These are phyloP conservation scores for Regulus satrapa DNA, from an alignment of 2,113 vertebrate species.

Conservation along the genomic window DNA sequence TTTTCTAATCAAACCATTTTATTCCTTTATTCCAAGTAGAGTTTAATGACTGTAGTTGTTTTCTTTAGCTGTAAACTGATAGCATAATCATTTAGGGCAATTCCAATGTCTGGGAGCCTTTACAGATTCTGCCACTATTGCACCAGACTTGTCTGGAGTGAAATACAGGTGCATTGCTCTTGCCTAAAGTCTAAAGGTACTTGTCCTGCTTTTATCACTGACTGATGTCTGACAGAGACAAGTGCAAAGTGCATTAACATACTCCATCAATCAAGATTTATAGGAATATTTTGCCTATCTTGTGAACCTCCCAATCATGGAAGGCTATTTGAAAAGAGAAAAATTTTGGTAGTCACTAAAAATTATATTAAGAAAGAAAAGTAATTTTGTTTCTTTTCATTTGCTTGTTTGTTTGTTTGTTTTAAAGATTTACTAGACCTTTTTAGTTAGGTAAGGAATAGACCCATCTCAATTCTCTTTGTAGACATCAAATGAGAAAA, in stretches of 20 bases:
- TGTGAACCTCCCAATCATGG: rapidly evolving
- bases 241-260: neutral
- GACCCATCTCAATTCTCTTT: neutral
- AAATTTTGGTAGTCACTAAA: neutral
- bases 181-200: neutral
- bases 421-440: neutral
- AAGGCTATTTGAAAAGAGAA: neutral
- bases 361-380: neutral
- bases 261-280: neutral
- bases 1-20: neutral
- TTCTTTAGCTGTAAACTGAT: neutral
- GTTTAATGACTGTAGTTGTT: neutral
- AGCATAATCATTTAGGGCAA: neutral
- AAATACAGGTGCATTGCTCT: neutral
- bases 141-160: neutral
- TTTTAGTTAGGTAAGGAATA: neutral
- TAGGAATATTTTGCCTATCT: neutral
- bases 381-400: neutral
- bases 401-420: neutral
- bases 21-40: neutral
- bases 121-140: neutral
- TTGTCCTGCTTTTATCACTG: neutral
- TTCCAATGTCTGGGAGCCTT: neutral
- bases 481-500: neutral
- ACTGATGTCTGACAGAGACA: neutral